Percentiles rank a stretch among this genome's conserved stretches.
Evolutionary conservation across 2,113 vertebrate species (phyloP).

Genomic region (Litocranius walleri): DNA sequence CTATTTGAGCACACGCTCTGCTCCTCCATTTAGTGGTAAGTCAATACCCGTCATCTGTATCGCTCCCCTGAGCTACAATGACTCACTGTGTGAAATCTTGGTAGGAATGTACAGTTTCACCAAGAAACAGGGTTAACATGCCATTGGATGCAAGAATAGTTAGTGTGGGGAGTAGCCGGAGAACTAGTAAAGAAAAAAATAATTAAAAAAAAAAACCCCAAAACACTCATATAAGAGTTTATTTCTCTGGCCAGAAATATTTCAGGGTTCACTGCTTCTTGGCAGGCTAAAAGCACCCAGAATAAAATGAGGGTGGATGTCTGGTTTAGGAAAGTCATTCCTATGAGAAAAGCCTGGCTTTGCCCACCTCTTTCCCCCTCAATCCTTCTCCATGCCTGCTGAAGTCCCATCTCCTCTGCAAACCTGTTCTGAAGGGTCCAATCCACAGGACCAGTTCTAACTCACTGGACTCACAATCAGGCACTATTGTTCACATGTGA

Average conservation of each 20-base stretch:
- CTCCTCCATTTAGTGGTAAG: background rate
- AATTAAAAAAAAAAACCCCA: rapidly evolving
- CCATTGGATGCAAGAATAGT: background rate
- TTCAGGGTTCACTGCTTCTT: background rate
- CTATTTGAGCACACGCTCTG: background rate
- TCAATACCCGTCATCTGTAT: rapidly evolving
- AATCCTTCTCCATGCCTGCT: background rate
- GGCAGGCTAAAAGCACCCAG: rapidly evolving
- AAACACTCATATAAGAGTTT: background rate
- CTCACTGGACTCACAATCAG: background rate
- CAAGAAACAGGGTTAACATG: background rate
- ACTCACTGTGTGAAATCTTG: background rate
- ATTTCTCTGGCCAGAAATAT: background rate
- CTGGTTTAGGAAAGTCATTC: background rate
- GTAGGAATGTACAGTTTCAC: background rate
- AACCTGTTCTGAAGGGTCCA: background rate
- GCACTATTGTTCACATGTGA: background rate
- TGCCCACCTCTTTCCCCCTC: background rate
- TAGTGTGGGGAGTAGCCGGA: background rate
- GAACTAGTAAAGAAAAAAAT: background rate
- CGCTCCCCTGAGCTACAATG: background rate
- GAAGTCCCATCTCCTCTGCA: background rate
- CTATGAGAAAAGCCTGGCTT: background rate
- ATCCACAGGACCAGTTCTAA: background rate
- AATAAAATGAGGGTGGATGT: rapidly evolving